These are phyloP conservation scores for Griposia aprilina DNA, from an alignment of 2,888 invertebrate species.

Conservation along the genomic window DNA sequence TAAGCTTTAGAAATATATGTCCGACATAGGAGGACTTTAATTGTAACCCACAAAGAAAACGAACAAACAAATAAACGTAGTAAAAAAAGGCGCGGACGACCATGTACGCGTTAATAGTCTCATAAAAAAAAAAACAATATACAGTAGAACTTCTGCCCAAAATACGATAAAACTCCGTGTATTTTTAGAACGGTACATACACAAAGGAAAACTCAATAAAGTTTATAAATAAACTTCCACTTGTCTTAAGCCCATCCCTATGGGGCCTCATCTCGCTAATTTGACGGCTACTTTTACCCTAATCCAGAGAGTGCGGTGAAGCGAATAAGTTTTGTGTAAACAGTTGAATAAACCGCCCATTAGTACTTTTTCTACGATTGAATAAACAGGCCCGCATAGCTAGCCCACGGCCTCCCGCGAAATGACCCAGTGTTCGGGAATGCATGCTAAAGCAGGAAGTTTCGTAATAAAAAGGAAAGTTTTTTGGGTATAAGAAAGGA, in stretches of 20 bases:
- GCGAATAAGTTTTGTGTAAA: conserved; percentile 56
- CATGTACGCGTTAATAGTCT: too few relatives aligned
- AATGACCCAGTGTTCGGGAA: conserved; percentile 44
- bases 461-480: conserved; percentile 37
- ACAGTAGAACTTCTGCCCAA: not conserved
- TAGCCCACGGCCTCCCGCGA: conserved; percentile 8
- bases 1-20: too few relatives aligned
- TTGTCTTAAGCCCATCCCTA: conserved; percentile 48
- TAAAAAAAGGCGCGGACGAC: too few relatives aligned
- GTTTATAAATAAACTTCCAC: conserved; percentile 40
- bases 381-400: conserved; percentile 50
- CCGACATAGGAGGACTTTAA: too few relatives aligned
- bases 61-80: too few relatives aligned
- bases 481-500: conserved; percentile 9
- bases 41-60: too few relatives aligned
- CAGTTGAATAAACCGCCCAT: conserved; percentile 61
- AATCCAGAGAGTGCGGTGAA: conserved; percentile 56
- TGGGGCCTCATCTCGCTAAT: conserved; percentile 52
- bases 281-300: conserved; percentile 47
- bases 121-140: too few relatives aligned
- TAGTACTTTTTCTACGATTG: conserved; percentile 57
- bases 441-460: conserved; percentile 39
- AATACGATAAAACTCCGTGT: not conserved
- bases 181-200: conserved; percentile 18
- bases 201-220: conserved; percentile 35